Evolutionary conservation across 2,888 invertebrate species (phyloP).

Genomic region (Meiosimyza decipiens): DNA sequence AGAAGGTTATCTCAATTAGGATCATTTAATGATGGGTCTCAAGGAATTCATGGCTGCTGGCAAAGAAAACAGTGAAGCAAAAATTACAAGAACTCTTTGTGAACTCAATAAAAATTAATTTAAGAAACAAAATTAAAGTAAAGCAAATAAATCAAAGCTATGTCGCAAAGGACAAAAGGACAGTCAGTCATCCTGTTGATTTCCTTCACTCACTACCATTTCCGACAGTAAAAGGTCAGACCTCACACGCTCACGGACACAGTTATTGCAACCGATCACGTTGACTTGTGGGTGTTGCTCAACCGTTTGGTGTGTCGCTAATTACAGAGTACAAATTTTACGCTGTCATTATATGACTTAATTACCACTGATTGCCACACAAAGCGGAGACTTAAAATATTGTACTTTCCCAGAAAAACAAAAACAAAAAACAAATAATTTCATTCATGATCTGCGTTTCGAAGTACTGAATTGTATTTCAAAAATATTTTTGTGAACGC

Average conservation of each 20-base stretch:
- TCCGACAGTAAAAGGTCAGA: background rate
- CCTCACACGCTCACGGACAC: background rate
- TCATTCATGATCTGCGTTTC: no score
- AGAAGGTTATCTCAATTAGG: background rate
- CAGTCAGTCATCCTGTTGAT: background rate
- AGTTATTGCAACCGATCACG: background rate
- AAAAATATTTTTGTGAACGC: no score
- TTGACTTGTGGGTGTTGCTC: conserved; percentile 43
- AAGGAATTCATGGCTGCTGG: no score
- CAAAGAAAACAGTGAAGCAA: background rate
- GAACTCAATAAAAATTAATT: background rate
- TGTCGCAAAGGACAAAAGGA: background rate
- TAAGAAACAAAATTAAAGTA: background rate
- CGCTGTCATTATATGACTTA: conserved; percentile 28
- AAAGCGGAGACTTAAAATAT: no score
- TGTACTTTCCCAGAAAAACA: no score
- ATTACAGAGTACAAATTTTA: conserved; percentile 44
- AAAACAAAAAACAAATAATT: no score
- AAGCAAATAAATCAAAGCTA: background rate
- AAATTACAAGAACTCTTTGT: background rate
- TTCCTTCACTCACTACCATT: background rate
- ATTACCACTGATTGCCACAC: conserved; percentile 27
- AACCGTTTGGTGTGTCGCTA: conserved; percentile 50
- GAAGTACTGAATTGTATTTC: no score
- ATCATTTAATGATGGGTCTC: no score